Evolutionary conservation across 2,797 vertebrate species (phyloP).

Genomic region (Gymnothorax reevesii): DNA sequence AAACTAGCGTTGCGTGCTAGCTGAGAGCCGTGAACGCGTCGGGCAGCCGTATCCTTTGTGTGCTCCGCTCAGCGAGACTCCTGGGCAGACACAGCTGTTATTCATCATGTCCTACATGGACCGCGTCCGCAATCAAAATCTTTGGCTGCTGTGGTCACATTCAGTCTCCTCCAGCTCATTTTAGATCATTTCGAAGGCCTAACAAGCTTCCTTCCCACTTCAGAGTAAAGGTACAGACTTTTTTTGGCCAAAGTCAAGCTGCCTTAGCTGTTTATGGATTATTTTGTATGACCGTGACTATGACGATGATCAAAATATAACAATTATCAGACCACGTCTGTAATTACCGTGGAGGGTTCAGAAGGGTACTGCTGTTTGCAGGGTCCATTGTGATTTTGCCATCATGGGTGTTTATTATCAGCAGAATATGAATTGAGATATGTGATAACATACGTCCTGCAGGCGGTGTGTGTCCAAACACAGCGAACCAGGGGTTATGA

Average conservation of each 20-base stretch:
- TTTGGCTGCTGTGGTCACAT: neutral
- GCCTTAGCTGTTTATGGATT: neutral
- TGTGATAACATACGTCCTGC: neutral
- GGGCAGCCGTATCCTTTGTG: neutral
- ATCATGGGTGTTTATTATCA: neutral
- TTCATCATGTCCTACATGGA: slow-evolving; percentile 37
- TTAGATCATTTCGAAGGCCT: slow-evolving; percentile 8
- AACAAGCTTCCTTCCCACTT: neutral
- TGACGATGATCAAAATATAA: neutral
- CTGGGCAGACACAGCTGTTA: slow-evolving; percentile 44
- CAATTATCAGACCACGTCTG: neutral
- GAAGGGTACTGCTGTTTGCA: neutral
- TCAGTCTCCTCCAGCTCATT: neutral
- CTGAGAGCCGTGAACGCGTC: neutral
- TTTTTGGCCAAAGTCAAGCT: neutral
- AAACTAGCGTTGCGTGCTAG: slow-evolving; percentile 29
- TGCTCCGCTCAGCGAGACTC: slow-evolving; percentile 33
- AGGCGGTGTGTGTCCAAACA: neutral
- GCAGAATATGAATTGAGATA: neutral
- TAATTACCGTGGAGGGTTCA: neutral
- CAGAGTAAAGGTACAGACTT: neutral
- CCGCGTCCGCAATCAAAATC: neutral
- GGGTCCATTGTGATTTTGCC: neutral
- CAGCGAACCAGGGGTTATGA: no score
- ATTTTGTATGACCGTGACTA: neutral